Evolutionary conservation across 2,113 vertebrate genomes (phyloP).

Genomic region (Ophthalmolycus amberensis): DNA sequence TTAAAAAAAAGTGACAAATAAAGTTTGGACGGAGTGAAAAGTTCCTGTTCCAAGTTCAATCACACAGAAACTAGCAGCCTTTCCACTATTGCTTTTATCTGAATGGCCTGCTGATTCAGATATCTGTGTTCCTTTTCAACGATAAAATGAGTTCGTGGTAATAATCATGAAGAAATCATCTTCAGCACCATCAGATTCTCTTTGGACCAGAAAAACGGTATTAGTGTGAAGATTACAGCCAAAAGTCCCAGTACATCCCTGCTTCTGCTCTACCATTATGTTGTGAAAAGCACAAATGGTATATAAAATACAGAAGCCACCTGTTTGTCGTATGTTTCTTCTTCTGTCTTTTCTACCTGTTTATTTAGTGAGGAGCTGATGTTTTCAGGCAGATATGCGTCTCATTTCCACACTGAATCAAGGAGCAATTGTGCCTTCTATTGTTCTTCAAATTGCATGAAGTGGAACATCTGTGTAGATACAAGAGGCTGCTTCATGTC

Average conservation of each 20-base stretch:
- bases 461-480: constrained; percentile 8
- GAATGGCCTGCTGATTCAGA: not conserved
- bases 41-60: not conserved
- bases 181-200: not conserved
- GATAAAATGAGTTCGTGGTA: not conserved
- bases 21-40: not conserved
- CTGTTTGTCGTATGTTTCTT: not conserved
- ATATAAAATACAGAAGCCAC: not conserved
- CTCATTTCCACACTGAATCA: not conserved
- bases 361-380: not conserved
- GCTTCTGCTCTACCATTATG: not conserved
- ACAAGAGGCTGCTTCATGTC: not conserved
- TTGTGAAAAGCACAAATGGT: not conserved
- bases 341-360: not conserved
- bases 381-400: not conserved
- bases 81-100: not conserved
- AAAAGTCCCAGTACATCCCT: not conserved
- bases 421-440: not conserved
- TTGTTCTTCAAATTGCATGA: not conserved
- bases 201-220: not conserved
- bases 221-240: not conserved
- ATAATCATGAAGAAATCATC: not conserved
- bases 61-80: not conserved
- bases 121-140: not conserved
- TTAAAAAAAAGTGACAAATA: not conserved